A percentile compares a stretch with the other conserved stretches of the same genome.
Evolutionary conservation across 2,888 invertebrate genomes (phyloP).

Genomic region (Dryomyza anilis): DNA sequence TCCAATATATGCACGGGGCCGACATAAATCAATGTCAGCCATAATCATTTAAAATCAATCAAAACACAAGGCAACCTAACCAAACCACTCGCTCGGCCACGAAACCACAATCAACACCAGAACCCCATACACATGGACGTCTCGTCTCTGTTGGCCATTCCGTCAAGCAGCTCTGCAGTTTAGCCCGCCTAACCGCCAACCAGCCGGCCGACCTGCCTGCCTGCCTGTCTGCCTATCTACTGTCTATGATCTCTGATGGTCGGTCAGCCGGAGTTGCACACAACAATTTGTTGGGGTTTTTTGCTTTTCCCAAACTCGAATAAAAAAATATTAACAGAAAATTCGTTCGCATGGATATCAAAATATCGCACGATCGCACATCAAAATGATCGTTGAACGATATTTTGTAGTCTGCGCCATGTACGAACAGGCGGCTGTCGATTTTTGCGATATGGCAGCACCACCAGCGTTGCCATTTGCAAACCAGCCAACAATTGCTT

Average conservation of each 20-base stretch:
- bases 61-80: slow-evolving; percentile 52
- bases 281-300: slow-evolving; percentile 7
- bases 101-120: not conserved
- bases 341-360: not conserved
- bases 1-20: slow-evolving; percentile 55
- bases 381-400: not conserved
- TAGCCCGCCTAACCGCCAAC: not conserved
- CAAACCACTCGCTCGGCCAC: not conserved
- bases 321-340: not conserved
- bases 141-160: not conserved
- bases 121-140: not conserved
- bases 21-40: slow-evolving; percentile 60
- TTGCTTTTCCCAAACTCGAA: not conserved
- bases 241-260: slow-evolving; percentile 53
- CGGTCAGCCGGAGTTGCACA: slow-evolving; percentile 21
- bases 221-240: slow-evolving; percentile 44
- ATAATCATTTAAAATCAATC: slow-evolving; percentile 61
- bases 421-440: not conserved
- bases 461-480: slow-evolving; percentile 25
- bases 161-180: not conserved
- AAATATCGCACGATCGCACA: not conserved
- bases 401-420: not conserved
- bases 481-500: not conserved
- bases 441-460: slow-evolving; percentile 7
- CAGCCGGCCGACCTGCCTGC: slow-evolving; percentile 12